Percentiles rank a stretch among this genome's conserved stretches.
Evolutionary conservation across 2,113 vertebrate genomes (phyloP).

Genomic region (Entomyzon cyanotis): DNA sequence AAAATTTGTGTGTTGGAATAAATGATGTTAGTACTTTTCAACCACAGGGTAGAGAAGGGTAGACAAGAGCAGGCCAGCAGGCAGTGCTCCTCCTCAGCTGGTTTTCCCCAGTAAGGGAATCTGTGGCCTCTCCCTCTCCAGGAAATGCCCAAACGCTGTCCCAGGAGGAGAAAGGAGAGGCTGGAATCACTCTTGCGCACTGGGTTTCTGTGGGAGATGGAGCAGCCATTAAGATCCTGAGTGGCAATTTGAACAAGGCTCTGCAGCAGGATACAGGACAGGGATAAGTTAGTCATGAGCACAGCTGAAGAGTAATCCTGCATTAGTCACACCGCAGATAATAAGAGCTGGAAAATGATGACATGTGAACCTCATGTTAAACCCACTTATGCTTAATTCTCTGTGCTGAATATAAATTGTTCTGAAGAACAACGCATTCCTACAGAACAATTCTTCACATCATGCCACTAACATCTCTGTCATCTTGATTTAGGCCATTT

Average conservation of each 20-base stretch:
- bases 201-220: neutral
- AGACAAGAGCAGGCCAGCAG: neutral
- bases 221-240: neutral
- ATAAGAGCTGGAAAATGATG: conserved; percentile 52
- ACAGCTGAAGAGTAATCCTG: conserved; percentile 28
- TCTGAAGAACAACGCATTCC: conserved; percentile 53
- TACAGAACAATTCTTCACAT: conserved; percentile 33
- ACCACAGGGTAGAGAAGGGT: neutral
- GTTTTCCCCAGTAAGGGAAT: neutral
- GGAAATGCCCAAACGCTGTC: neutral
- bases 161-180: neutral
- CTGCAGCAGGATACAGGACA: neutral
- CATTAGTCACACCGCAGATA: conserved; percentile 61
- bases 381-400: conserved; percentile 54
- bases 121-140: neutral
- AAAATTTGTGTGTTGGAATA: neutral
- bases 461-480: conserved; percentile 49
- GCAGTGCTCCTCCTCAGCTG: neutral
- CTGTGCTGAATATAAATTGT: conserved; percentile 35
- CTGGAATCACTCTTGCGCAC: neutral
- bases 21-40: neutral
- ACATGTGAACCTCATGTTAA: conserved; percentile 57
- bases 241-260: neutral
- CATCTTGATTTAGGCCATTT: conserved; percentile 56
- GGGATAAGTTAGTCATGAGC: conserved; percentile 39